phyloP scores from a whole-genome alignment of 2,888 invertebrate genomes.

The Isotomurus palustris region DNA sequence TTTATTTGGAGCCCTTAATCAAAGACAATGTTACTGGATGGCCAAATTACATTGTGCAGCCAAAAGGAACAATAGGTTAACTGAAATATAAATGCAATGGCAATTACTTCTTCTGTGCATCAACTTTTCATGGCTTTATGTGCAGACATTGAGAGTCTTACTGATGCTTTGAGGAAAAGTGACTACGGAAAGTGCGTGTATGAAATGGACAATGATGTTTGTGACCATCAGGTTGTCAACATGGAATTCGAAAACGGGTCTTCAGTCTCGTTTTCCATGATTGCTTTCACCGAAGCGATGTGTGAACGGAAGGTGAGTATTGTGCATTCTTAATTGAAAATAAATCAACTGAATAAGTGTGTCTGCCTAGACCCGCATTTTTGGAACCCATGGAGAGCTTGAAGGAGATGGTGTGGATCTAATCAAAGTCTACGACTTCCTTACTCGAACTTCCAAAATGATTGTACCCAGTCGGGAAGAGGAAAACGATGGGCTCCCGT shows the following conservation, averaged over 20 bases:
- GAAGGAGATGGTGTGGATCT: conserved; percentile 43
- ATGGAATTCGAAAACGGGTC: conserved; percentile 51
- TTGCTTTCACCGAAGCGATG: conserved; percentile 51
- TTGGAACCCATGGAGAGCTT: conserved; percentile 50
- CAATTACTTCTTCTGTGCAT: too few species aligned
- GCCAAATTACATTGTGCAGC: conserved; percentile 46
- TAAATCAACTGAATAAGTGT: not conserved
- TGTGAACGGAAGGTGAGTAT: conserved; percentile 48
- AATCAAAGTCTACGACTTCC: conserved; percentile 42
- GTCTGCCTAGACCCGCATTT: conserved; percentile 48
- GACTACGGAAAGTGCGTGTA: conserved; percentile 53
- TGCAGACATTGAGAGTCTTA: conserved; percentile 43
- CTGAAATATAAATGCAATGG: too few species aligned
- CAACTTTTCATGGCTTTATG: not conserved
- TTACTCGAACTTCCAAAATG: conserved; percentile 27
- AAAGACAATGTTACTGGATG: conserved; percentile 42
- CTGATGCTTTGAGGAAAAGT: conserved; percentile 38
- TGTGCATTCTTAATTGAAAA: not conserved
- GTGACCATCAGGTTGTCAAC: conserved; percentile 52
- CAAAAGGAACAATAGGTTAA: conserved; percentile 40
- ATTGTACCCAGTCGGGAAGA: conserved; percentile 28
- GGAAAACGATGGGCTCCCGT: conserved; percentile 10
- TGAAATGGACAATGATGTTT: conserved; percentile 52
- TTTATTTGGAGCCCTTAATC: conserved; percentile 48
- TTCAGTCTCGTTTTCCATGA: conserved; percentile 51